Conservation (phyloP, 2,113 vertebrate species). For the Uria lomvia region DNA sequence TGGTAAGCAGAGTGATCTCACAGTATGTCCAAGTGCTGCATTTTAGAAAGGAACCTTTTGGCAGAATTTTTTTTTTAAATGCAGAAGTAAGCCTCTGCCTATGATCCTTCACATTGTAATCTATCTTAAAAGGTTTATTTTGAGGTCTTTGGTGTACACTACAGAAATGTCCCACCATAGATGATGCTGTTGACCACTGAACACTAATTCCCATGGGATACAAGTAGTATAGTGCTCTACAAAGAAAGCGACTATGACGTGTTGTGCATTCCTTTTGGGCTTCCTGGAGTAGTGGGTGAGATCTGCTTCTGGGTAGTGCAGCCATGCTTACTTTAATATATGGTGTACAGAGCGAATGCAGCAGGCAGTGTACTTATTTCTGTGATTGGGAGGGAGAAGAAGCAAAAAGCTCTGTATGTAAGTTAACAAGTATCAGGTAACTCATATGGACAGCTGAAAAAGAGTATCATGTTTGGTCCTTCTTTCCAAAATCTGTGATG, state of each 20-base stretch:
- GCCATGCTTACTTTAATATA: not conserved
- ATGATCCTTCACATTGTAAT: not conserved
- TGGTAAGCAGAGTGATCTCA: not conserved
- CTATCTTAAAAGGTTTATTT: not conserved
- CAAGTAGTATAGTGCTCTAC: not conserved
- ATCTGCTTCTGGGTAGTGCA: not conserved
- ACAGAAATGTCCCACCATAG: not conserved
- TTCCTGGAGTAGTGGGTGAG: not conserved
- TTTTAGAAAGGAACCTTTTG: not conserved
- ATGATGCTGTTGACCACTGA: not conserved
- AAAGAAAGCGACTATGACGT: not conserved
- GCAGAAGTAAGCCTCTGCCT: not conserved
- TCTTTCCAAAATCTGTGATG: not conserved
- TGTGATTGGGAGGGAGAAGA: not conserved
- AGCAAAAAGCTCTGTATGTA: not conserved
- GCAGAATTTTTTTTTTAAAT: not conserved
- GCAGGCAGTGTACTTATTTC: not conserved
- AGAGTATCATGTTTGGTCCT: not conserved
- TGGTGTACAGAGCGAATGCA: not conserved
- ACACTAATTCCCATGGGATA: not conserved
- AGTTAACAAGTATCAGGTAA: not conserved
- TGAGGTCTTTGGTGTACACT: not conserved
- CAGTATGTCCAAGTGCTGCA: not conserved
- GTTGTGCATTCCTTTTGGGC: not conserved
- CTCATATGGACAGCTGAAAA: not conserved